Percentiles rank a stretch among this genome's conserved stretches.
Conservation (phyloP, 2,113 vertebrate species). For the Ondatra zibethicus region DNA sequence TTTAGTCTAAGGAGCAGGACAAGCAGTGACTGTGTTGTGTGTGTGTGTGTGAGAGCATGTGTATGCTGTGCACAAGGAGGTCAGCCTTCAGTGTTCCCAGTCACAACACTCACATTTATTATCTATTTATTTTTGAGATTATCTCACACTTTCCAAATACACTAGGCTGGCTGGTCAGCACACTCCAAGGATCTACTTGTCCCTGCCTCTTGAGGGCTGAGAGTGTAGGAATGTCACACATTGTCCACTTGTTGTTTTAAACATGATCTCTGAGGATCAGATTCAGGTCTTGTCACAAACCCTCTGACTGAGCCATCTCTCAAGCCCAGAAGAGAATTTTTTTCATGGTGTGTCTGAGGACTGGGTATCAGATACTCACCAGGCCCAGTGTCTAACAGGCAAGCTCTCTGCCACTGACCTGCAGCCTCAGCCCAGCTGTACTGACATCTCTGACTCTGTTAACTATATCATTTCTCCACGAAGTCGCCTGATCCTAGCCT, state of each 20-base stretch:
- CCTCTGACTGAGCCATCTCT: neutral
- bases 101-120: neutral
- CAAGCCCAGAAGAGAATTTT: neutral
- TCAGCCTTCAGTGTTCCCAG: too few species aligned
- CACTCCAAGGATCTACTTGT: neutral
- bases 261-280: neutral
- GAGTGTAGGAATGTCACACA: neutral
- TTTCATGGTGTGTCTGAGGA: too few species aligned
- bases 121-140: neutral
- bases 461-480: neutral
- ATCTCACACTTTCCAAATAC: neutral
- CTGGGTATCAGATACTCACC: neutral
- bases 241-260: neutral
- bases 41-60: neutral
- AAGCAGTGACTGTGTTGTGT: neutral
- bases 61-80: neutral
- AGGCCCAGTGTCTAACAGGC: neutral
- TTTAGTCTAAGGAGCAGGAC: neutral
- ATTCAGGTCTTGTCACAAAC: neutral
- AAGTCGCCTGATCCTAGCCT: neutral
- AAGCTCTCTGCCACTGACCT: neutral
- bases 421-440: neutral
- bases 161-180: neutral
- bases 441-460: neutral
- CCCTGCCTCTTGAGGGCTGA: neutral